phyloP scores from a whole-genome alignment of 2,888 invertebrate genomes.

The Perdita meconis region DNA sequence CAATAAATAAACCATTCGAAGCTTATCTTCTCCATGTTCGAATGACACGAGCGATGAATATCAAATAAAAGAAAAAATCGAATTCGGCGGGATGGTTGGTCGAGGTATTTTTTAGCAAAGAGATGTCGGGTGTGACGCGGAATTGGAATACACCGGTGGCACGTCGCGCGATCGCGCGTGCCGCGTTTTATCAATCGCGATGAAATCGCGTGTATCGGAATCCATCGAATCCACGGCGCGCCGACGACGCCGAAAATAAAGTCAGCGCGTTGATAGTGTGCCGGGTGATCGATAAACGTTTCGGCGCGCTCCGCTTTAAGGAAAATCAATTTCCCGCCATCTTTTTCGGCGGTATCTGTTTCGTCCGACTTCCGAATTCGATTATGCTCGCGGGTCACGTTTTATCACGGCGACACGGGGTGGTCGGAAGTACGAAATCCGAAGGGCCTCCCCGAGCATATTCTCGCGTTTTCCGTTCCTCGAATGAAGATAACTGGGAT shows the following conservation, averaged over 20 bases:
- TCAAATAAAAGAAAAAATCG: not conserved
- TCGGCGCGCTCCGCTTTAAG: conserved; percentile 29
- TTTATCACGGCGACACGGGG: not conserved
- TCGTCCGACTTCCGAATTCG: not conserved
- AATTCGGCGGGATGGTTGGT: not conserved
- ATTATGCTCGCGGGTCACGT: not conserved
- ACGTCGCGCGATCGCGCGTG: conserved; percentile 1
- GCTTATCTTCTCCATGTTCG: not conserved
- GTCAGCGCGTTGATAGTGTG: not conserved
- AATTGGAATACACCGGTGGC: conserved; percentile 31
- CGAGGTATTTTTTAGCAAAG: not conserved
- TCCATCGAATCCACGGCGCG: conserved; percentile 7
- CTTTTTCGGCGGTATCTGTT: not conserved
- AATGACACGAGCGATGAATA: no score
- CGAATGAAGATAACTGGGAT: no score
- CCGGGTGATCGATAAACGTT: not conserved
- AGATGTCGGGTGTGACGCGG: conserved; percentile 15
- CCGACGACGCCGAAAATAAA: conserved; percentile 7
- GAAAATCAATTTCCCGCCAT: conserved; percentile 27
- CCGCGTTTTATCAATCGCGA: conserved; percentile 13
- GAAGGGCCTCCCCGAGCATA: not conserved
- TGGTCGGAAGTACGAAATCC: not conserved
- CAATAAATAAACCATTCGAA: no score
- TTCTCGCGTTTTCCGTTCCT: no score
- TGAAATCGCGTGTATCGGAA: conserved; percentile 23